Evolutionary conservation across 37 sponge, comb jelly and placozoan genomes (phyloP), one percentile per base, ranked within the genome.

Genomic region (Agelas oroides): DNA sequence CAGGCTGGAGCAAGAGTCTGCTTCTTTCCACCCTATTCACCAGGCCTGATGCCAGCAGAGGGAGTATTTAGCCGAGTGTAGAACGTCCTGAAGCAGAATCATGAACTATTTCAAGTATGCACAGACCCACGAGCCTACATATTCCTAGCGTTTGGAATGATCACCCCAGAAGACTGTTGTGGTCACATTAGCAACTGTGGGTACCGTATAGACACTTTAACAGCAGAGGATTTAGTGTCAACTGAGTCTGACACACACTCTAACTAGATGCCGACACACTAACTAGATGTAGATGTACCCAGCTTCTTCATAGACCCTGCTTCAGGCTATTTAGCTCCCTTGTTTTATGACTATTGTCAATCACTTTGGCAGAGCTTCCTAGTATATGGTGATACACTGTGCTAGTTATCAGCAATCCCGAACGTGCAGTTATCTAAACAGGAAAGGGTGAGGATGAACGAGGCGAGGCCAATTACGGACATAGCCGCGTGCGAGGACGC

Each of bases 41-140:
- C 77, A 20, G 60, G 58, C 61, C 30, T 76, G 58, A 76, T 28
- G n/a, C 77, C 61, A 27, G 31, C 59, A 57, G 77, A 76, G 30
- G 59, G 59, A 20, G 57, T 53, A 17, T 76, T 76, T 46, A 76
- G 77, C 53, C 23, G 64, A 36, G 79, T 35, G 14, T n/a, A n/a
- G 64, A 78, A 33, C 37, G 1, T n/a, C n/a, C n/a, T n/a, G n/a
- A n/a, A n/a, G n/a, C n/a, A n/a, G 28, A 54, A 46, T 19, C 14
- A 55, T 27, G 14, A 30, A 6, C 23, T 74, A 23, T 74, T 56
- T 30, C 75, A 74, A 52, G 58, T 55, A 6, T 38, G 38, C 17
- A 11, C 71, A 70, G 46, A 11, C 13, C 71, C 39, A 16, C 38
- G 71, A 33, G 41, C 71, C 14, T 70, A 21, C 8, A 21, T 70